These are phyloP conservation scores for Spongilla lacustris DNA, from an alignment of 37 sponge, comb jelly and placozoan genomes.

Conservation along the genomic window DNA sequence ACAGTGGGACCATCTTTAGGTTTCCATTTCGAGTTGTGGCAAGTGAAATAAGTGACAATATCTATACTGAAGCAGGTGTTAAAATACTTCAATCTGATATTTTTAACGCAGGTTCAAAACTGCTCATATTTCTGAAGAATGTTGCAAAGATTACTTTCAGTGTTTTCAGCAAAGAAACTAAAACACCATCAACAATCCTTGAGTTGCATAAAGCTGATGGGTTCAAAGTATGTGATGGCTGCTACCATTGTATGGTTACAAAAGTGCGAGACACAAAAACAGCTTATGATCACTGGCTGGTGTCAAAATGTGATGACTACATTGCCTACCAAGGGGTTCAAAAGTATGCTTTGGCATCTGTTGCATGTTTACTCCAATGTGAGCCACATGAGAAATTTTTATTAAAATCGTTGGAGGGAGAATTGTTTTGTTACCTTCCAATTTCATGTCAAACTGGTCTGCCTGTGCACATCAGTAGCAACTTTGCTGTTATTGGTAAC, in stretches of 20 bases:
- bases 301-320: background rate
- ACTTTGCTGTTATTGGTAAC: constrained; percentile 71
- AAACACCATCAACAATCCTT: background rate
- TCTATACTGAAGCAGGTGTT: constrained; percentile 17
- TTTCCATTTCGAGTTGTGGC: constrained; percentile 61
- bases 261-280: background rate
- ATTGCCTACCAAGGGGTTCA: background rate
- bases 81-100: background rate
- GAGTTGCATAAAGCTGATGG: background rate
- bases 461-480: constrained; percentile 72
- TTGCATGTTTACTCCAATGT: constrained; percentile 28
- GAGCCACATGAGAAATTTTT: background rate
- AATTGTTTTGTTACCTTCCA: constrained; percentile 58
- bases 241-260: background rate
- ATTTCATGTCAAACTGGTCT: constrained; percentile 55
- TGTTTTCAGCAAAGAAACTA: background rate
- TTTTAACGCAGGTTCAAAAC: constrained; percentile 20
- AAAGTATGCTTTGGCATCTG: constrained; percentile 20
- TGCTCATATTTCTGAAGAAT: constrained; percentile 38
- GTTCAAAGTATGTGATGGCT: background rate
- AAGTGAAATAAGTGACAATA: constrained; percentile 35
- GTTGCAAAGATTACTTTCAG: constrained; percentile 21
- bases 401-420: constrained; percentile 10
- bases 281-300: background rate
- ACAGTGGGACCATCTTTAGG: constrained; percentile 66